Conservation (phyloP, 2,888 invertebrate species). For the Halictus ligatus region DNA sequence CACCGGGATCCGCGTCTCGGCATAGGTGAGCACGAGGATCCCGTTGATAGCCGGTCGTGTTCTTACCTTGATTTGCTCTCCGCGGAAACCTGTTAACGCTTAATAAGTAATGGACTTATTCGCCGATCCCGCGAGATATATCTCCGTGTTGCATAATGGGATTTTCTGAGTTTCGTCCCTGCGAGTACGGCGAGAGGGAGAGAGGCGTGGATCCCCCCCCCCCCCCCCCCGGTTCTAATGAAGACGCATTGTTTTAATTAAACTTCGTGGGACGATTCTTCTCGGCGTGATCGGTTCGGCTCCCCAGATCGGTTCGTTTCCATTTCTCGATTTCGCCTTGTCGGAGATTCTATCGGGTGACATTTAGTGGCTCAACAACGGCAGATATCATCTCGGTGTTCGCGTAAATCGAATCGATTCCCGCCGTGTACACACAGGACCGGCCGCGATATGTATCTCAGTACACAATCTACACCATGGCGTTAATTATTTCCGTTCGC, state of each 20-base stretch:
- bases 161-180: conserved; percentile 21
- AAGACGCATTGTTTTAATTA: conserved; percentile 37
- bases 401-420: conserved; percentile 49
- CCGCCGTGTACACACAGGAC: conserved; percentile 10
- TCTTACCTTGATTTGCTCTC: conserved; percentile 60
- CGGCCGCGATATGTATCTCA: conserved; percentile 38
- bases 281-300: not conserved
- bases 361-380: conserved; percentile 51
- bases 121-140: conserved; percentile 39
- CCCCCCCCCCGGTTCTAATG: conserved; percentile 6
- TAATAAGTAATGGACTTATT: conserved; percentile 63
- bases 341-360: conserved; percentile 50
- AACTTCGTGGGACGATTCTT: not conserved
- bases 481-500: conserved; percentile 64
- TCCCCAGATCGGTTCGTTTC: not conserved
- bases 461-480: conserved; percentile 44
- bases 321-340: conserved; percentile 2
- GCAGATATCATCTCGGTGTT: conserved; percentile 34
- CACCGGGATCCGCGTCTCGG: conserved; percentile 28
- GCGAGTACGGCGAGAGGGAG: no score
- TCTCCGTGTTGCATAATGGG: conserved; percentile 44
- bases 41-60: conserved; percentile 59
- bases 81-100: conserved; percentile 56
- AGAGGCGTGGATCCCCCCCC: not conserved
- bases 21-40: conserved; percentile 59